Conservation (phyloP, 2,113 vertebrate genomes). For the Deroptyus accipitrinus region DNA sequence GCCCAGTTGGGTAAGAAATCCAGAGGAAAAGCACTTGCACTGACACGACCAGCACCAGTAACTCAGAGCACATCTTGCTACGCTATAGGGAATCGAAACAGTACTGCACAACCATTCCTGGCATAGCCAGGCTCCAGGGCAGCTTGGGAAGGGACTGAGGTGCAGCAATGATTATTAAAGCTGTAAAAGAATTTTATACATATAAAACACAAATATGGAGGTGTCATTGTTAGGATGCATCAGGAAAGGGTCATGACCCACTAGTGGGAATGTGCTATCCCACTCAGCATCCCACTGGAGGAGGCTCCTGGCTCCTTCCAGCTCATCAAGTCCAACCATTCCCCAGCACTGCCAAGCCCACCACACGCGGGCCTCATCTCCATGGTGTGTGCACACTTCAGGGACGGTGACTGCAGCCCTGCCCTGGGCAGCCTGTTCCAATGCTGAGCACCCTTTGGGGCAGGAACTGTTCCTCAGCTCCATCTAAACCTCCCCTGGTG, state of each 20-base stretch:
- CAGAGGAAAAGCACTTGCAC: background rate
- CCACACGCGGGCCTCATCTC: background rate
- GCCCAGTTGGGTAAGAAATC: background rate
- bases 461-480: background rate
- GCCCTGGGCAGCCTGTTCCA: background rate
- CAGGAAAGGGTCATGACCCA: background rate
- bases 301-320: background rate
- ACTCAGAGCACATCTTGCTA: background rate
- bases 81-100: accelerated
- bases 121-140: background rate
- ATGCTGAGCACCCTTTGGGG: background rate
- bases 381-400: background rate
- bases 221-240: background rate
- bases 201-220: background rate
- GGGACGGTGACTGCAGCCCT: background rate
- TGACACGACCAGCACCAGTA: accelerated
- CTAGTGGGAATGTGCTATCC: background rate
- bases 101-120: background rate
- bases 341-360: background rate
- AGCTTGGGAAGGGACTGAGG: background rate
- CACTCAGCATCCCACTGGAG: accelerated
- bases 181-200: background rate
- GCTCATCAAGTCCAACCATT: background rate
- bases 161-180: background rate
- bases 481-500: background rate